Evolutionary conservation across 2,888 invertebrate genomes (phyloP), one percentile per base, ranked within the genome.

Genomic region (Drosophila leonis): DNA sequence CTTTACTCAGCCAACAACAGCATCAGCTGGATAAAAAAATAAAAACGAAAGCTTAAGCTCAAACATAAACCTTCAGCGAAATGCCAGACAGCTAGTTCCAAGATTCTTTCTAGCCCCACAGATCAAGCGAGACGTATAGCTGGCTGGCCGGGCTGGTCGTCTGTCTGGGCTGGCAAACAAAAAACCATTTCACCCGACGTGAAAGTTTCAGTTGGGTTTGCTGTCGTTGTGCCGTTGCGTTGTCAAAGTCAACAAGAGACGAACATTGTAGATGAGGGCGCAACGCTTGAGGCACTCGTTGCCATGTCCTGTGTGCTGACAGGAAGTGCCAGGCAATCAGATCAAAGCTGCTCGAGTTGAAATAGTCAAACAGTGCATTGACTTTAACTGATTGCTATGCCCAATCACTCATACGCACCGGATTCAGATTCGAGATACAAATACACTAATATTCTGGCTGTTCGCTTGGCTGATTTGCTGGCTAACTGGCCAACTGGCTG

Each of bases 11-110:
- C 10, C 49, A 27, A 48, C 20, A 68, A 59, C 72, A 72, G 65
- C 79, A 71, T 81, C 81, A 81, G 81, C 81, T 81, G 82, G 65
- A 56, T 61, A 60, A 72, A 77, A 80, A 83, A 83, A 83, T 29
- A 48, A 48, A 48, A 83, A 83, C 84, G 82, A 83, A 83, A 83
- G 84, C 82, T 78, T 61, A 72, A 70, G 71, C 77, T 84, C 70
- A 65, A 69, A 82, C 48, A 31, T 12, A 77, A 77, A 80, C 82
- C 75, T 65, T 31, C 48, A 18, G 4, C 29, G 29, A 18, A 31
- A 48, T 31, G 18, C 18, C 29, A 48, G 29, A 31, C 29, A 48
- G 48, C 55, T 31, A 41, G n/a, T 59, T 64, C 49, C 49, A 68
- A 76, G 68, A 76, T 77, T 77, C 76, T 76, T 77, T 69, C 51